Evolutionary conservation across 2,113 vertebrate species (phyloP).

Genomic region (Trematomus loennbergii): DNA sequence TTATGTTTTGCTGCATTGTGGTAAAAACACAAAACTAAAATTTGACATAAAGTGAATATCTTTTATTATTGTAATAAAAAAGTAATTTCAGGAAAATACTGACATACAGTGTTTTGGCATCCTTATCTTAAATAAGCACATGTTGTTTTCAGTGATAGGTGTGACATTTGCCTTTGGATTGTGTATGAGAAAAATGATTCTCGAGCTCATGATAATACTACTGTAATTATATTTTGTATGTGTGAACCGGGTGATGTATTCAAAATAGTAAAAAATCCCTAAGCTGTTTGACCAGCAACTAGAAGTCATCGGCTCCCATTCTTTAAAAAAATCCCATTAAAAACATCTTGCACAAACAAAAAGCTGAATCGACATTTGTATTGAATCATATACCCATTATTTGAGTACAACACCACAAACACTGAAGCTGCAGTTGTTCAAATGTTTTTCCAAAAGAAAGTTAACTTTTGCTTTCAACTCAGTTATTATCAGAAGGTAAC

Average conservation of each 20-base stretch:
- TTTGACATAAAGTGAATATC: too few species aligned
- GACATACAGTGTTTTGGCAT: neutral
- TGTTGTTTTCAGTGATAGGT: neutral
- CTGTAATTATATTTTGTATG: conserved; percentile 1
- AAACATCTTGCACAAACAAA: conserved; percentile 36
- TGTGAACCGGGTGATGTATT: conserved; percentile 5
- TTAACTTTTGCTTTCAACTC: neutral
- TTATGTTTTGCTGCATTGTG: too few species aligned
- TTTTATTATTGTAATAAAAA: neutral
- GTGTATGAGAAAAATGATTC: neutral
- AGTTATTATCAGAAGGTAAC: conserved; percentile 4
- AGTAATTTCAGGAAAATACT: neutral
- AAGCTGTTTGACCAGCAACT: neutral
- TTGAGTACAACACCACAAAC: conserved; percentile 1
- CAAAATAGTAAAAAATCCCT: neutral
- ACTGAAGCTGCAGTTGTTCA: neutral
- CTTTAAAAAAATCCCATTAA: conserved; percentile 33
- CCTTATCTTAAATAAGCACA: conserved; percentile 17
- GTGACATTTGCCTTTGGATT: neutral
- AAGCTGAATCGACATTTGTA: conserved; percentile 10
- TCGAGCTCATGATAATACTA: conserved; percentile 4
- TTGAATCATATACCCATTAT: conserved; percentile 12
- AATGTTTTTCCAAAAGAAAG: neutral
- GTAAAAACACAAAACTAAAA: too few species aligned
- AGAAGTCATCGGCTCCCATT: conserved; percentile 9